A percentile compares a stretch with the other conserved stretches of the same genome.
Evolutionary conservation across 2,113 vertebrate species (phyloP).

Genomic region (Aleadryas rufinucha): DNA sequence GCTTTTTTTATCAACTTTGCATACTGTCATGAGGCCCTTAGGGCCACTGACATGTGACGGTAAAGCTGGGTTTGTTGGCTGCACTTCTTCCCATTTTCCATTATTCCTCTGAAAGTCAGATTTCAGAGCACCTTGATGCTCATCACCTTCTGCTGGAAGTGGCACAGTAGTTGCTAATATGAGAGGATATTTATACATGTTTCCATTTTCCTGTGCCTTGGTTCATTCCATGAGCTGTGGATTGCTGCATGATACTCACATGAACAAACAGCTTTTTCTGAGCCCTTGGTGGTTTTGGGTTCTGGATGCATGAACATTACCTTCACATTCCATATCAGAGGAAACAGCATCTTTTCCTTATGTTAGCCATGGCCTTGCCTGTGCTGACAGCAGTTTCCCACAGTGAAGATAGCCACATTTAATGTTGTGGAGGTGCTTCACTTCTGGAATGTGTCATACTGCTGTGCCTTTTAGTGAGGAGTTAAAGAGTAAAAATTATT

Average conservation of each 20-base stretch:
- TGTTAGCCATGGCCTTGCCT: not conserved
- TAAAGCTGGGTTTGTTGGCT: conserved; percentile 3
- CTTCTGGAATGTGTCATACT: not conserved
- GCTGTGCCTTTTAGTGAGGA: not conserved
- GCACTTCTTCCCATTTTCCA: not conserved
- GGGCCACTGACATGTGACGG: not conserved
- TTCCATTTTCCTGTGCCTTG: not conserved
- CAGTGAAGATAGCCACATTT: not conserved
- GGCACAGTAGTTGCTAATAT: not conserved
- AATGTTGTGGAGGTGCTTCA: not conserved
- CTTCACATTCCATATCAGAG: not conserved
- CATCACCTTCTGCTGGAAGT: not conserved
- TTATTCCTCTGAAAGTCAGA: not conserved
- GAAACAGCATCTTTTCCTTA: not conserved
- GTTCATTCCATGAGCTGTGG: not conserved
- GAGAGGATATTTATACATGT: not conserved
- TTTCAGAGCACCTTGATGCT: not conserved
- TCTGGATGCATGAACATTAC: not conserved
- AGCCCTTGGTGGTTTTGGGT: not conserved
- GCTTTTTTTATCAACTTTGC: conserved; percentile 19
- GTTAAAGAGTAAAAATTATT: not conserved
- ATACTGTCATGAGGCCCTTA: not conserved
- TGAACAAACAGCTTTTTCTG: not conserved
- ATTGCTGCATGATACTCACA: not conserved
- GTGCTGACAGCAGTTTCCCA: not conserved